Evolutionary conservation across 2,113 vertebrate species (phyloP).

Genomic region (Albula glossodonta): DNA sequence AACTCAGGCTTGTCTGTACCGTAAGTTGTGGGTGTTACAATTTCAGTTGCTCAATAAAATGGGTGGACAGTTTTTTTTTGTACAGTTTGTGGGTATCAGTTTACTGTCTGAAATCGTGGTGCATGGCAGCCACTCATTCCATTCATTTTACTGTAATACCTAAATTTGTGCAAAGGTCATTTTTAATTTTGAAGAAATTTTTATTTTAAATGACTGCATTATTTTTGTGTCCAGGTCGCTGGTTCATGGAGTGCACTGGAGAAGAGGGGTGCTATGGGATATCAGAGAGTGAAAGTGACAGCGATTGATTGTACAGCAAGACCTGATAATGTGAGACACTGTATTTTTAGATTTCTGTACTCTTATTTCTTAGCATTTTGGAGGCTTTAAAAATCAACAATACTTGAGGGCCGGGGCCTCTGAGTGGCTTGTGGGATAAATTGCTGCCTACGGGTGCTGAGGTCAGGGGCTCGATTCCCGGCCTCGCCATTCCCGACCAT

Average conservation of each 20-base stretch:
- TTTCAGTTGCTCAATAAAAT: no score
- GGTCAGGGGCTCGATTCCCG: no score
- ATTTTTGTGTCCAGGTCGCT: slow-evolving; percentile 36
- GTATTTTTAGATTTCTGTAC: not conserved
- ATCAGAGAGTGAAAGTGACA: slow-evolving; percentile 55
- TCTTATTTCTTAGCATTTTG: not conserved
- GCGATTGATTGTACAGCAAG: slow-evolving; percentile 48
- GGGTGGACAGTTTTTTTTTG: no score
- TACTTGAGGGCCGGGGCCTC: not conserved
- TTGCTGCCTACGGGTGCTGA: no score
- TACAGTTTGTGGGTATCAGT: not conserved
- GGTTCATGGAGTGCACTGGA: slow-evolving; percentile 51
- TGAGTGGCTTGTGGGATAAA: no score
- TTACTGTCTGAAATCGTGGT: not conserved
- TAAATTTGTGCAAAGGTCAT: not conserved
- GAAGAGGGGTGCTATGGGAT: slow-evolving; percentile 42
- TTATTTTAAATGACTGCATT: not conserved
- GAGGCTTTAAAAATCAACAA: not conserved
- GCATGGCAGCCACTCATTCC: no score
- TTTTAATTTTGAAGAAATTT: not conserved
- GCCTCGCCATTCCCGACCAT: no score
- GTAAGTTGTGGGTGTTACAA: no score
- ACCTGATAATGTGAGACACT: not conserved
- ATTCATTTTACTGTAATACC: no score
- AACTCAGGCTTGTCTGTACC: no score